Conservation (phyloP, 2,797 vertebrate species). For the Falco novaeseelandiae region DNA sequence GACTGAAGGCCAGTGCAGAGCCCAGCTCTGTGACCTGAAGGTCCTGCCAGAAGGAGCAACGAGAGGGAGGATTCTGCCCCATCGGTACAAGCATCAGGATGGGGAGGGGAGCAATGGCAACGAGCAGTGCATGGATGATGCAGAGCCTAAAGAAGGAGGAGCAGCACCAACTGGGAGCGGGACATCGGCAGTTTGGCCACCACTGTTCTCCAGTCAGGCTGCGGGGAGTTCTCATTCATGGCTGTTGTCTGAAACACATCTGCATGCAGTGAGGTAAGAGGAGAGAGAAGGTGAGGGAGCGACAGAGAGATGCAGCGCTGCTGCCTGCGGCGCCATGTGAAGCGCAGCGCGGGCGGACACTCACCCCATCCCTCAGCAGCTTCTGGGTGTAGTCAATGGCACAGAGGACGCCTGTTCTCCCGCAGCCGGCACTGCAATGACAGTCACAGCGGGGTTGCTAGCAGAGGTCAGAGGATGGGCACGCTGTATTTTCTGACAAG, state of each 20-base stretch:
- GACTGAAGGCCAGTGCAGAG: neutral
- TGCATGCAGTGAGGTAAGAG: neutral
- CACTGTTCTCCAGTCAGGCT: rapidly evolving
- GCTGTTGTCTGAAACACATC: neutral
- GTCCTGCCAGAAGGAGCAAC: neutral
- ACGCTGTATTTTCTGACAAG: neutral
- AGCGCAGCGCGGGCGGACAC: neutral
- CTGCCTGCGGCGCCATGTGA: neutral
- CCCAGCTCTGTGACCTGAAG: neutral
- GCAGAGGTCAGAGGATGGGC: neutral
- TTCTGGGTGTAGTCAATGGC: constrained; percentile 94
- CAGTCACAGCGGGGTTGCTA: neutral
- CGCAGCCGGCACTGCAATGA: constrained; percentile 91
- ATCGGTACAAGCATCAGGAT: neutral
- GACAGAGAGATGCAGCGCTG: neutral
- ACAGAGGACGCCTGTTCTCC: constrained; percentile 93
- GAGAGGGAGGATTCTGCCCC: neutral
- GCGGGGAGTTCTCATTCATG: neutral
- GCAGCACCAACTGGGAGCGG: neutral
- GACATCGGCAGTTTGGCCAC: neutral
- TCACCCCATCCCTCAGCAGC: constrained; percentile 89
- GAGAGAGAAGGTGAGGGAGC: neutral
- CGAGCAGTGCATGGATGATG: rapidly evolving
- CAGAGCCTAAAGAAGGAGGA: neutral
- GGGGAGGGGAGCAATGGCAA: neutral